Evolutionary conservation across 2,888 invertebrate species (phyloP).

Genomic region (Allolobophora icterica): DNA sequence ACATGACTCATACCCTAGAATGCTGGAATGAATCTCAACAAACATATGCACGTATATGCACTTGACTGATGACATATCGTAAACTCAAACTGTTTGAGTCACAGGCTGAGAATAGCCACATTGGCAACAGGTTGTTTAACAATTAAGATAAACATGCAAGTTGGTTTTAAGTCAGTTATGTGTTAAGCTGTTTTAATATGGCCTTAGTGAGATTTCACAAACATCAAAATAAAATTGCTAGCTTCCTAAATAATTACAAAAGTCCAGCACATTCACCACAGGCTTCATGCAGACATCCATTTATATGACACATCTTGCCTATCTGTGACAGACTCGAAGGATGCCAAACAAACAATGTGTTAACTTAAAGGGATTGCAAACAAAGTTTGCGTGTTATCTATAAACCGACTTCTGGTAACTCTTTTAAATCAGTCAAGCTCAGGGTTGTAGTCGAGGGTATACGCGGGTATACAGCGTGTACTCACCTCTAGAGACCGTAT

Average conservation of each 20-base stretch:
- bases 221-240: not conserved
- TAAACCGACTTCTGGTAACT: not conserved
- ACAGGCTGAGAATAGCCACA: too few relatives aligned
- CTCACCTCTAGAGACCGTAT: too few relatives aligned
- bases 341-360: not conserved
- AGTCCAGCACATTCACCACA: not conserved
- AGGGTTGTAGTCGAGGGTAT: too few relatives aligned
- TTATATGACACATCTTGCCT: not conserved
- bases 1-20: too few relatives aligned
- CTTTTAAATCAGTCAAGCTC: not conserved
- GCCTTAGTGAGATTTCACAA: not conserved
- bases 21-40: too few relatives aligned
- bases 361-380: not conserved
- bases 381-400: not conserved
- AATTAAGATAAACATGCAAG: not conserved
- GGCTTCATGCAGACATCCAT: not conserved
- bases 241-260: not conserved
- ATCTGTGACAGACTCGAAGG: not conserved
- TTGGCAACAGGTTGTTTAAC: not conserved
- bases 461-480: too few relatives aligned
- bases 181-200: too few relatives aligned
- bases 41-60: too few relatives aligned
- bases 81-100: too few relatives aligned
- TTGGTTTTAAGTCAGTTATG: not conserved
- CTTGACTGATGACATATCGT: not conserved